Evolutionary conservation across 1,140 invertebrate species (phyloP).

Genomic region (Cheumatopsyche charites): DNA sequence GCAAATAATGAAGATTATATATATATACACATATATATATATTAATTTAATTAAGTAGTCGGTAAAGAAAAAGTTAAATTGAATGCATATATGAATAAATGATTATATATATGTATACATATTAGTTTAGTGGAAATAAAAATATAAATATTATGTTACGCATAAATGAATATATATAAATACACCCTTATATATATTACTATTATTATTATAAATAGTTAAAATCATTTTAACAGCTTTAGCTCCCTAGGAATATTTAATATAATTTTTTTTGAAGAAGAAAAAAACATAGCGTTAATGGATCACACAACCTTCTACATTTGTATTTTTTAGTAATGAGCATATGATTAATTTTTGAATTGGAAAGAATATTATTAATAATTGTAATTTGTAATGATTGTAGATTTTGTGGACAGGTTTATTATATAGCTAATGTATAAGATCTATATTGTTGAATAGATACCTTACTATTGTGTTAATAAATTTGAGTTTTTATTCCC

Average conservation of each 20-base stretch:
- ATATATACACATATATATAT: slow-evolving; percentile 12
- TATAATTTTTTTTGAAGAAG: slow-evolving; percentile 22
- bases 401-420: slow-evolving; percentile 50
- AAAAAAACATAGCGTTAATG: slow-evolving; percentile 31
- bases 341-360: slow-evolving; percentile 38
- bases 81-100: background rate
- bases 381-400: slow-evolving; percentile 49
- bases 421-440: slow-evolving; percentile 49
- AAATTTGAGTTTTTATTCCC: slow-evolving; percentile 29
- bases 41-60: too few species aligned
- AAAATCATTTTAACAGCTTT: slow-evolving; percentile 47
- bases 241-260: slow-evolving; percentile 36
- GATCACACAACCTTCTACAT: slow-evolving; percentile 45
- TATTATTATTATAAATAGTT: slow-evolving; percentile 40
- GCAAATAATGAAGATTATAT: background rate
- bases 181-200: slow-evolving; percentile 10
- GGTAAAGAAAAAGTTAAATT: slow-evolving; percentile 2
- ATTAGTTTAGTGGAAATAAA: slow-evolving; percentile 1
- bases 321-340: slow-evolving; percentile 48
- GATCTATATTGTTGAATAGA: slow-evolving; percentile 50
- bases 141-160: slow-evolving; percentile 29
- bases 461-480: slow-evolving; percentile 50
- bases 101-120: background rate
- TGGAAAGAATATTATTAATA: slow-evolving; percentile 37
- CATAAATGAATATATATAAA: slow-evolving; percentile 40